Evolutionary conservation across 2,888 invertebrate species (phyloP).

Genomic region (Pachymerium ferrugineum): DNA sequence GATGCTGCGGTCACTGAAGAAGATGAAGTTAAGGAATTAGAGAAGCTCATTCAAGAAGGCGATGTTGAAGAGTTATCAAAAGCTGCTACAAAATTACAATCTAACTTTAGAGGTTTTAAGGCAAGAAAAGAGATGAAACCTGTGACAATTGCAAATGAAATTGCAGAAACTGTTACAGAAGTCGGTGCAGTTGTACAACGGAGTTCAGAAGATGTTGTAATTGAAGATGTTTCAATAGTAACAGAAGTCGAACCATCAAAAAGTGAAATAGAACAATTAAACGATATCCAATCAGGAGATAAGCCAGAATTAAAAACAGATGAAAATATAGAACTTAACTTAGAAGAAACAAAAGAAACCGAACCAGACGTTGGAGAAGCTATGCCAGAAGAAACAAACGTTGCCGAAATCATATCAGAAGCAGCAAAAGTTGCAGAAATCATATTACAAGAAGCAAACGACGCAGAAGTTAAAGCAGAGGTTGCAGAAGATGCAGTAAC

Average conservation of each 20-base stretch:
- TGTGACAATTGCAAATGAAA: background rate
- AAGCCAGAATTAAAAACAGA: too few relatives aligned
- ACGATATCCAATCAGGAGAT: too few relatives aligned
- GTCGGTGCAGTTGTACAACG: background rate
- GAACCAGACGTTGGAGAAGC: background rate
- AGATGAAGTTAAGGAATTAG: background rate
- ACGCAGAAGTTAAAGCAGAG: background rate
- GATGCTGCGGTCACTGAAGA: background rate
- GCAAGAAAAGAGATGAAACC: constrained; percentile 14
- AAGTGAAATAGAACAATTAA: too few relatives aligned
- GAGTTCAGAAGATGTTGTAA: background rate
- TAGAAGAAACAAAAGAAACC: background rate
- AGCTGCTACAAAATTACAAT: constrained; percentile 24
- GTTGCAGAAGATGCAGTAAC: background rate
- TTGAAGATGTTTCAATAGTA: constrained; percentile 9
- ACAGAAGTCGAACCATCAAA: background rate
- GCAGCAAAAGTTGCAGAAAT: background rate
- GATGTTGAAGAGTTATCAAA: background rate
- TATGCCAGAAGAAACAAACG: background rate
- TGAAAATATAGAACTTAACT: too few relatives aligned
- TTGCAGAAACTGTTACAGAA: background rate
- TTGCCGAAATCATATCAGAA: background rate
- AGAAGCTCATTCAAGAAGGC: background rate
- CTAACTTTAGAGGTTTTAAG: constrained; percentile 28
- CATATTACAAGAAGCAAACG: background rate